Conservation (phyloP, 2,797 vertebrate genomes). For the Fistularia commersonii region DNA sequence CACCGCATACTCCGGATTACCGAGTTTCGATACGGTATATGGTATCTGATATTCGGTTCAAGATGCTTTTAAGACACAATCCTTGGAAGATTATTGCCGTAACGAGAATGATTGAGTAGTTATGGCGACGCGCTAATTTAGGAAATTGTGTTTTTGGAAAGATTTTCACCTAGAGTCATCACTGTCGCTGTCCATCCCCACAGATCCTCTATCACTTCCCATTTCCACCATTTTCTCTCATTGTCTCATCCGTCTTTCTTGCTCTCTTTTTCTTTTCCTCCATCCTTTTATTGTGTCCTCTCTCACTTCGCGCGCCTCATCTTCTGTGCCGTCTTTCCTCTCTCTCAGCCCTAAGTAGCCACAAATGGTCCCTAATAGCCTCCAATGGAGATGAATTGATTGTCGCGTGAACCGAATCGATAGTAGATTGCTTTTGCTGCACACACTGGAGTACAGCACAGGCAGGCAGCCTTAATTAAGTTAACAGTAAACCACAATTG, state of each 20-base stretch:
- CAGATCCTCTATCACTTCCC: slow-evolving; percentile 10
- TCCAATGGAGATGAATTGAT: slow-evolving; percentile 77
- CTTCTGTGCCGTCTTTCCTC: slow-evolving; percentile 32
- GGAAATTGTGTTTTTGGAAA: slow-evolving; percentile 58
- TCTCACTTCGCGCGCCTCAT: slow-evolving; percentile 27
- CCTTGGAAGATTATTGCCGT: slow-evolving; percentile 26
- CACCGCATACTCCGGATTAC: too few relatives aligned
- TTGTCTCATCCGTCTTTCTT: too few relatives aligned
- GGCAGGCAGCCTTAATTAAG: slow-evolving; percentile 69
- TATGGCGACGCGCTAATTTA: slow-evolving; percentile 43
- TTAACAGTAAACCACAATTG: slow-evolving; percentile 62
- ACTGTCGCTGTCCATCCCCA: slow-evolving; percentile 39
- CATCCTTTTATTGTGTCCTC: slow-evolving; percentile 24
- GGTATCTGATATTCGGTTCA: too few relatives aligned
- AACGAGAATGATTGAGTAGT: slow-evolving; percentile 49
- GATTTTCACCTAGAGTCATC: slow-evolving; percentile 50
- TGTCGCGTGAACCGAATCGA: slow-evolving; percentile 63
- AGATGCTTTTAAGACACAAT: too few relatives aligned
- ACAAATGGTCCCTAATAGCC: slow-evolving; percentile 74
- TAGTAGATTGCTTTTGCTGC: slow-evolving; percentile 69
- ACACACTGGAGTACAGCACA: slow-evolving; percentile 56
- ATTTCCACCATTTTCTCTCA: not conserved
- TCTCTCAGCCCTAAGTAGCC: slow-evolving; percentile 66
- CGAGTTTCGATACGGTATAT: too few relatives aligned
- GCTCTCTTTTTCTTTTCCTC: not conserved